Percentiles rank a stretch among this genome's conserved stretches.
These are phyloP conservation scores for Mythimna loreyi DNA, from an alignment of 2,888 invertebrate species.

Conservation along the genomic window DNA sequence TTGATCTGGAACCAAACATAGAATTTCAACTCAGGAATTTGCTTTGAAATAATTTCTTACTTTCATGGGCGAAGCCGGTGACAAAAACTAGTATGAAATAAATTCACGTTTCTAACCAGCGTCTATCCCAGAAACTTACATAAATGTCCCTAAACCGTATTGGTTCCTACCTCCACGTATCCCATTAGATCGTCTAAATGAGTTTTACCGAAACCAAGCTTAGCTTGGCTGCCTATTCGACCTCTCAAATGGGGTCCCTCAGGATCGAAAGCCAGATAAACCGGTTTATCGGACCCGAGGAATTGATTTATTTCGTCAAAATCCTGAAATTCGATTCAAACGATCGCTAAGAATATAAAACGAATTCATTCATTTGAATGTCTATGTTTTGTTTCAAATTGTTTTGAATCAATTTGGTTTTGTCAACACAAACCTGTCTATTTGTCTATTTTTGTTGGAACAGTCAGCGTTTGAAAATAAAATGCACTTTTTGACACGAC, in stretches of 20 bases:
- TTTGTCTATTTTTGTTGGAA: not conserved
- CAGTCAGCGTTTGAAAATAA: too few species aligned
- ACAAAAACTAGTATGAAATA: not conserved
- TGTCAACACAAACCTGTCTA: too few species aligned
- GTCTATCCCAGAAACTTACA: slow-evolving; percentile 3
- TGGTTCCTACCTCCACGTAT: slow-evolving; percentile 37
- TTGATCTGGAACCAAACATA: too few species aligned
- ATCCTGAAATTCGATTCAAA: slow-evolving; percentile 49
- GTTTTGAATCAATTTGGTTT: slow-evolving; percentile 10
- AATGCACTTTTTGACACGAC: not conserved
- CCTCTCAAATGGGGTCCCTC: slow-evolving; percentile 53
- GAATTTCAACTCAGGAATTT: too few species aligned
- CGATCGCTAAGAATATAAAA: slow-evolving; percentile 33
- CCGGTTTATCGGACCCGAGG: slow-evolving; percentile 54
- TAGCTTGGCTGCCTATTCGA: slow-evolving; percentile 54
- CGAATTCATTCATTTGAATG: slow-evolving; percentile 35
- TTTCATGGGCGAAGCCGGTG: too few species aligned
- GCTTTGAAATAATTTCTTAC: too few species aligned
- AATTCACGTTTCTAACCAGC: slow-evolving; percentile 1
- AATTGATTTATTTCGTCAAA: slow-evolving; percentile 63
- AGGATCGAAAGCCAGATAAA: slow-evolving; percentile 59
- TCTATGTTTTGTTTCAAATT: slow-evolving; percentile 24
- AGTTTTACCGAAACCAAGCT: slow-evolving; percentile 61
- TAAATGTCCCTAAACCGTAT: slow-evolving; percentile 33
- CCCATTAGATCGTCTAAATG: slow-evolving; percentile 59